Evolutionary conservation across 2,113 vertebrate species (phyloP).

Genomic region (Hirundichthys speculiger): DNA sequence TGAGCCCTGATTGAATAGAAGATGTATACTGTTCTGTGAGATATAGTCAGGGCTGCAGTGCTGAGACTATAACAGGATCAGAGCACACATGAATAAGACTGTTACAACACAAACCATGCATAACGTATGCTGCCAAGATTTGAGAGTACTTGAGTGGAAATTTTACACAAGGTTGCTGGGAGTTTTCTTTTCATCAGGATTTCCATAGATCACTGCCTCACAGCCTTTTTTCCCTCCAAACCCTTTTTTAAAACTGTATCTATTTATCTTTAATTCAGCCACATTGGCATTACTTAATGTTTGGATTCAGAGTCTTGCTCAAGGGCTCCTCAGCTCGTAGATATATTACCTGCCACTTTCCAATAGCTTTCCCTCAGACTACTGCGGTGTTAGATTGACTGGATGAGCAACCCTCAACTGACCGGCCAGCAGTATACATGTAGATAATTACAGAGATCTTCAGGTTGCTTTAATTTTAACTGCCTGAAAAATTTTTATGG

Average conservation of each 20-base stretch:
- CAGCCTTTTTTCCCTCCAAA: constrained; percentile 1
- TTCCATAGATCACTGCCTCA: constrained; percentile 34
- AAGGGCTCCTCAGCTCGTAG: no score
- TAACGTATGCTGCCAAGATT: constrained; percentile 38
- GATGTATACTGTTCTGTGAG: constrained; percentile 27
- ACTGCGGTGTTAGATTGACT: no score
- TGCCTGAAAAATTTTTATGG: no score
- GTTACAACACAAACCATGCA: constrained; percentile 38
- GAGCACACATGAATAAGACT: constrained; percentile 49
- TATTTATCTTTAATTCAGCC: background rate
- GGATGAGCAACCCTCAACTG: no score
- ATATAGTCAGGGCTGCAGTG: constrained; percentile 13
- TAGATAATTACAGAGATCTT: no score
- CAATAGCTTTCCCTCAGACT: no score
- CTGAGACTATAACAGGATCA: constrained; percentile 48
- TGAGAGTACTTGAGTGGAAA: constrained; percentile 29
- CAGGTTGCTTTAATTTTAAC: no score
- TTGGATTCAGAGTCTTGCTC: no score
- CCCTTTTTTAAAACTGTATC: background rate
- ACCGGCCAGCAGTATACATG: no score
- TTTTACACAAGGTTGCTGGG: constrained; percentile 49
- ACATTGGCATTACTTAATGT: no score
- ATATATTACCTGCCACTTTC: no score
- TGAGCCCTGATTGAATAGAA: constrained; percentile 49
- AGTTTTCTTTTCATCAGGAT: constrained; percentile 25